Conservation (phyloP, 2,113 vertebrate genomes). For the Cervus canadensis region DNA sequence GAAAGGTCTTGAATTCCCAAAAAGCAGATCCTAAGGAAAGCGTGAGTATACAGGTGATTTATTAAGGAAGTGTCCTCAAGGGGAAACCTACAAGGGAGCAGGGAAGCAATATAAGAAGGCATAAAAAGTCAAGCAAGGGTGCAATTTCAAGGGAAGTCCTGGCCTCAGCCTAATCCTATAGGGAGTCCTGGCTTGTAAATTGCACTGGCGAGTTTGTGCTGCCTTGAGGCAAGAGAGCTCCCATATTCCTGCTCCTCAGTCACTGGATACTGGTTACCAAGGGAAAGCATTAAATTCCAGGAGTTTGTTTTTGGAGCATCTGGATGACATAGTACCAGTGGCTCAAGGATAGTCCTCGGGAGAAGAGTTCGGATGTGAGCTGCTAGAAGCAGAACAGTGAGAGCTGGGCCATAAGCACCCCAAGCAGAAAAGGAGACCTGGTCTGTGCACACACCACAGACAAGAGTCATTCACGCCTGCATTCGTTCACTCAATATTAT, state of each 20-base stretch:
- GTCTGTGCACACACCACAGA: background rate
- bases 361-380: background rate
- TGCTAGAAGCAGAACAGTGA: background rate
- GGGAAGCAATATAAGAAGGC: background rate
- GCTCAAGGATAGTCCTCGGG: background rate
- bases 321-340: background rate
- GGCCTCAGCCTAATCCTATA: background rate
- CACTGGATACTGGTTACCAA: background rate
- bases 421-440: background rate
- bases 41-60: background rate
- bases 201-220: background rate
- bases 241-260: background rate
- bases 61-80: background rate
- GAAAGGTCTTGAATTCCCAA: background rate
- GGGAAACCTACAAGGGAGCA: background rate
- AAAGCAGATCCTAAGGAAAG: background rate
- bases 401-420: background rate
- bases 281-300: background rate
- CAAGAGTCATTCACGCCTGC: accelerated
- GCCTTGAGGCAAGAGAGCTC: background rate
- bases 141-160: background rate
- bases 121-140: background rate
- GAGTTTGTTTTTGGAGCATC: background rate
- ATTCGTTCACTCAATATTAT: background rate
- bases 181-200: background rate